Evolutionary conservation across 2,113 vertebrate species (phyloP).

Genomic region (Odocoileus hemionus): DNA sequence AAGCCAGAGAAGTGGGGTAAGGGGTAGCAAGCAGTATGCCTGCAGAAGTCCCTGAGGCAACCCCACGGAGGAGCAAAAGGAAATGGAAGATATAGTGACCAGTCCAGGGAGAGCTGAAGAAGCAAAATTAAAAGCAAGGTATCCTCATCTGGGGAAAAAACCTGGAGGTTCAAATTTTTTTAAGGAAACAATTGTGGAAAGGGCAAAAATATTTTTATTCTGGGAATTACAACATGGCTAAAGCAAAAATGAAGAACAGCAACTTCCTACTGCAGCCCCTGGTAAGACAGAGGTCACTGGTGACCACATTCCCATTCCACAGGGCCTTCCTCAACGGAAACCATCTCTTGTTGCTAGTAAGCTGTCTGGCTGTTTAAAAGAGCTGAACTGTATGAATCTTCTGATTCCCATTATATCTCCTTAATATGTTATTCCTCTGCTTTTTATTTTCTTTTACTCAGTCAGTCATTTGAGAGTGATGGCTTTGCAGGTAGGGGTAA

Average conservation of each 20-base stretch:
- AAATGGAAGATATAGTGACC: conserved; percentile 92
- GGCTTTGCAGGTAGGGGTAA: conserved; percentile 79
- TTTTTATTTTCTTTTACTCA: conserved; percentile 73
- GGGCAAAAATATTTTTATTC: conserved; percentile 94
- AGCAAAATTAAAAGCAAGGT: conserved; percentile 89
- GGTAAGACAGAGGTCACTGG: not conserved
- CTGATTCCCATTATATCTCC: not conserved
- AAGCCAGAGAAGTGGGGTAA: not conserved
- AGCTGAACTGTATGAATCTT: not conserved
- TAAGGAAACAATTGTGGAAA: conserved; percentile 95
- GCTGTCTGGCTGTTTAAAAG: not conserved
- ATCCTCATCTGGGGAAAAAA: conserved; percentile 82
- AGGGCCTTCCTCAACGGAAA: not conserved
- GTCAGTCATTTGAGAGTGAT: conserved; percentile 77
- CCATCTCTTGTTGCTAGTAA: not conserved
- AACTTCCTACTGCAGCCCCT: conserved; percentile 86
- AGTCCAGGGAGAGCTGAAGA: conserved; percentile 94
- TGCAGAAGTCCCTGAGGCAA: conserved; percentile 27
- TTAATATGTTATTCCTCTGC: conserved; percentile 68
- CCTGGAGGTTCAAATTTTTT: conserved; percentile 93
- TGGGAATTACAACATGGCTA: conserved; percentile 94
- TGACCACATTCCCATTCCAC: not conserved
- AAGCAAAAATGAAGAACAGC: conserved; percentile 94
- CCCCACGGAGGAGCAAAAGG: conserved; percentile 70
- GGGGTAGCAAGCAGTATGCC: conserved; percentile 81